phyloP scores from a whole-genome alignment of 2,797 vertebrate genomes.

The Lepilemur ruficaudatus region DNA sequence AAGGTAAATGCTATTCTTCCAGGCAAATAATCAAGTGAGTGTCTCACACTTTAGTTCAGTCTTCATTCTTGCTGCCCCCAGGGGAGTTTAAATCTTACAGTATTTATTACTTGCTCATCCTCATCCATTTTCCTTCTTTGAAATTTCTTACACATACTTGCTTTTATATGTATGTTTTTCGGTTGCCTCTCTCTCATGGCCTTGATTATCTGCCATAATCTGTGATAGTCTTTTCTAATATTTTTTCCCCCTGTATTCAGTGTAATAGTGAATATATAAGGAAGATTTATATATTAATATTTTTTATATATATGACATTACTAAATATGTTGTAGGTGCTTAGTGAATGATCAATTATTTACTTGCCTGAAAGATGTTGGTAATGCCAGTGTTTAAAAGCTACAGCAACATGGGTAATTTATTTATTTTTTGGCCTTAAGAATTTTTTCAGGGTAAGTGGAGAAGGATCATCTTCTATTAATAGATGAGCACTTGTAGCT shows the following conservation, averaged over 20 bases:
- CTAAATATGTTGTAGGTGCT: neutral
- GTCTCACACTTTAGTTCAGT: slow-evolving; percentile 20
- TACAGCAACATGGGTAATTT: neutral
- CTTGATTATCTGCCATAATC: neutral
- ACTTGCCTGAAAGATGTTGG: neutral
- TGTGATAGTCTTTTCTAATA: neutral
- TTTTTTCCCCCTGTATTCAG: neutral
- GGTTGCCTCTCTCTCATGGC: neutral
- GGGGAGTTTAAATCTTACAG: neutral
- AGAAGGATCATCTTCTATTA: neutral
- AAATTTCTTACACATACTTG: slow-evolving; percentile 19
- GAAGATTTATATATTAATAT: neutral
- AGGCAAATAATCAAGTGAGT: slow-evolving; percentile 33
- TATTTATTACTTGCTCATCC: slow-evolving; percentile 26
- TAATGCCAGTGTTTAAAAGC: neutral
- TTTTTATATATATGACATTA: neutral
- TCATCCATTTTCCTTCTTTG: slow-evolving; percentile 38
- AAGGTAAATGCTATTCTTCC: slow-evolving; percentile 31
- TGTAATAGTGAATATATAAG: neutral
- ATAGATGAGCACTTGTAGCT: neutral
- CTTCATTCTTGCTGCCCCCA: slow-evolving; percentile 28
- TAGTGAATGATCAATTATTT: neutral
- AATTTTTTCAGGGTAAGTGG: neutral
- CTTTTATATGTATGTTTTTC: neutral
- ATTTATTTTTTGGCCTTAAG: neutral